phyloP scores from a whole-genome alignment of 2,113 vertebrate genomes.

The Albula goreensis region DNA sequence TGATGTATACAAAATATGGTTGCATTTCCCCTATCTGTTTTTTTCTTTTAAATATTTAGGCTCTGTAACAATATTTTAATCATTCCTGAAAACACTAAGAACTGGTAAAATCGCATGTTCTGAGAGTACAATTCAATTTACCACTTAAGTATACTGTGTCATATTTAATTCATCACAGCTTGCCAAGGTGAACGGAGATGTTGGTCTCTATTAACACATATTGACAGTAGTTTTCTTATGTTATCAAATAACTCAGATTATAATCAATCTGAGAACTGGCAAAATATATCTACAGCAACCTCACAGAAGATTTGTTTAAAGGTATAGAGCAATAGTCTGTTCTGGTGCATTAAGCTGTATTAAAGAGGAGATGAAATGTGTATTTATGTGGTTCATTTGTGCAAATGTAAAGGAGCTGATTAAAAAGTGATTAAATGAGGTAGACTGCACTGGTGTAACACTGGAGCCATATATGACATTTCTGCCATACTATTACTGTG shows the following conservation, averaged over 20 bases:
- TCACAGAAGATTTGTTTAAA: neutral
- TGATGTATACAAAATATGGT: slow-evolving; percentile 18
- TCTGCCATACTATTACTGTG: neutral
- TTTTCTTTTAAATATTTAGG: neutral
- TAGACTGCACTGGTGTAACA: slow-evolving; percentile 13
- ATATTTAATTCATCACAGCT: neutral
- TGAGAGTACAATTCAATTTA: neutral
- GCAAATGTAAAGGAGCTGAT: slow-evolving; percentile 11
- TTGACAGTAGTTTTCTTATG: neutral
- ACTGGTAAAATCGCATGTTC: neutral
- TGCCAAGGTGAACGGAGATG: neutral
- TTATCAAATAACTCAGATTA: neutral
- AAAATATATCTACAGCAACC: neutral
- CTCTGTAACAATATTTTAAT: neutral
- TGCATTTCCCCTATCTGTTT: neutral
- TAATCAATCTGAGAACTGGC: neutral
- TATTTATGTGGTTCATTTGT: neutral
- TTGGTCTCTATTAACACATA: neutral
- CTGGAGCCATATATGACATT: neutral
- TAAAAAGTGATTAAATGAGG: neutral
- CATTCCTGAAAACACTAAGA: neutral
- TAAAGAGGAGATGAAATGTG: slow-evolving; percentile 13
- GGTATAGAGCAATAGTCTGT: neutral
- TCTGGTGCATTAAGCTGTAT: neutral
- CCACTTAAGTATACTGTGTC: neutral